Evolutionary conservation across 2,113 vertebrate species (phyloP).

Genomic region (Tautogolabrus adspersus): DNA sequence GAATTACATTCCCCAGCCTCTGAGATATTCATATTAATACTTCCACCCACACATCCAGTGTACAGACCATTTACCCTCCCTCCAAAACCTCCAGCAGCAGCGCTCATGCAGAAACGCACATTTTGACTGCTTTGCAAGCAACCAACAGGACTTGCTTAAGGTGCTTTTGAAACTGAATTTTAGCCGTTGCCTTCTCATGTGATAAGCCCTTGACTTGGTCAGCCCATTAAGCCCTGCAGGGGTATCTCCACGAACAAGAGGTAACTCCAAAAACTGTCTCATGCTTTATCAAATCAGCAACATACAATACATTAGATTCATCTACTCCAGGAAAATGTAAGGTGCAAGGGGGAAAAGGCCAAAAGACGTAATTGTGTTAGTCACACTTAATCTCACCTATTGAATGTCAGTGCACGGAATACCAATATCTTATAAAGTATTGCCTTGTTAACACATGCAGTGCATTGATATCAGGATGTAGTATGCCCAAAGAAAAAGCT

Average conservation of each 20-base stretch:
- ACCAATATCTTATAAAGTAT: constrained; percentile 29
- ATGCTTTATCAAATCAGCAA: constrained; percentile 31
- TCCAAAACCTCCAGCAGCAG: constrained; percentile 27
- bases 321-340: constrained; percentile 22
- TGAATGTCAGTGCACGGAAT: constrained; percentile 21
- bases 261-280: constrained; percentile 15
- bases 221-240: constrained; percentile 17
- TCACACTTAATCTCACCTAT: constrained; percentile 36
- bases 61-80: constrained; percentile 27
- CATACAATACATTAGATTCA: constrained; percentile 26
- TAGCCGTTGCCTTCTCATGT: constrained; percentile 16
- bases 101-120: constrained; percentile 29
- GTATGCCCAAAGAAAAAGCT: not conserved
- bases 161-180: constrained; percentile 52
- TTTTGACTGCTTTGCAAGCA: constrained; percentile 27
- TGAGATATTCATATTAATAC: constrained; percentile 31
- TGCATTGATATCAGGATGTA: not conserved
- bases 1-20: constrained; percentile 47
- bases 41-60: constrained; percentile 40
- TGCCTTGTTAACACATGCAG: not conserved
- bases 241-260: not conserved
- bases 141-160: constrained; percentile 28
- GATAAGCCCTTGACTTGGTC: constrained; percentile 45
- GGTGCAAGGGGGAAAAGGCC: constrained; percentile 8
- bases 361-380: constrained; percentile 33